phyloP scores from a whole-genome alignment of 2,797 vertebrate species.

The Gymnopithys bicolor region DNA sequence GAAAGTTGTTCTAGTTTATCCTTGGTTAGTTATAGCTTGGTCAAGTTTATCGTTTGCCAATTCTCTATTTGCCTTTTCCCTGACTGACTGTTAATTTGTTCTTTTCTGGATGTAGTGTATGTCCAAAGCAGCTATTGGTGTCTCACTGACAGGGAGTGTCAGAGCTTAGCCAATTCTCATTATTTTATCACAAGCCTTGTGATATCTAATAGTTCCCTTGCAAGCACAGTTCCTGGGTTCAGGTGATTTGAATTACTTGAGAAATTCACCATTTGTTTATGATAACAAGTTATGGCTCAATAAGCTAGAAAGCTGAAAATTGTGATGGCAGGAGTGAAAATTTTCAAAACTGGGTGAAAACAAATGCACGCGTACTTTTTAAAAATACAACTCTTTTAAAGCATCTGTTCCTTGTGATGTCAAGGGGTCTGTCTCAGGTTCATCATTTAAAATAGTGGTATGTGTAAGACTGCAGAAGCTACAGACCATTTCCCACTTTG shows the following conservation, averaged over 20 bases:
- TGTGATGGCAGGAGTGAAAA: not conserved
- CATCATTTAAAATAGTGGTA: not conserved
- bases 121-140: not conserved
- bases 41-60: not conserved
- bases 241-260: not conserved
- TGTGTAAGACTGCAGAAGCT: not conserved
- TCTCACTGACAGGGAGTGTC: not conserved
- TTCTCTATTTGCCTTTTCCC: not conserved
- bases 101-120: not conserved
- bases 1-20: not conserved
- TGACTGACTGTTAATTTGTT: not conserved
- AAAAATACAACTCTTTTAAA: not conserved
- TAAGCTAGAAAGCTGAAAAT: not conserved
- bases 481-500: not conserved
- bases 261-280: slow-evolving; percentile 15
- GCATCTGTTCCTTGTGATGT: not conserved
- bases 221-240: not conserved
- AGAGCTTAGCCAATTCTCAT: not conserved
- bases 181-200: not conserved
- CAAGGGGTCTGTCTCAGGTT: not conserved
- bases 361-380: not conserved
- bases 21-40: not conserved
- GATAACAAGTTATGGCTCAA: not conserved
- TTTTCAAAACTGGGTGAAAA: not conserved
- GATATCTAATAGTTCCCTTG: slow-evolving; percentile 5